Conservation (phyloP, 2,888 invertebrate species). For the Adelognathus sp. region DNA sequence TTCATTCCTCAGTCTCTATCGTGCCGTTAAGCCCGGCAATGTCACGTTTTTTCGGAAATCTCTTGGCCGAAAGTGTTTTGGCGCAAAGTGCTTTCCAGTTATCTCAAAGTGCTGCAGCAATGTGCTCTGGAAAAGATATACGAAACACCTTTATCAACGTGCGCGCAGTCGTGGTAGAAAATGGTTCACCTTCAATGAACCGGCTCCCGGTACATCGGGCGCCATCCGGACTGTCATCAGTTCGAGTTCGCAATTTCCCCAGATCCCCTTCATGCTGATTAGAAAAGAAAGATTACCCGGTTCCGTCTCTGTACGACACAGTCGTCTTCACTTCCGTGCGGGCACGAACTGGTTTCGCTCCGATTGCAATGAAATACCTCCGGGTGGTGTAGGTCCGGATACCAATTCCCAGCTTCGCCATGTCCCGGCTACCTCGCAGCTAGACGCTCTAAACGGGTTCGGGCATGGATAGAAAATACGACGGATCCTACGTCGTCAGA, state of each 20-base stretch:
- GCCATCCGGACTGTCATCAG: neutral
- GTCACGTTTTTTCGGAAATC: too few species aligned
- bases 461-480: constrained; percentile 3
- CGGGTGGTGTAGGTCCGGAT: neutral
- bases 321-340: neutral
- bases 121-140: neutral
- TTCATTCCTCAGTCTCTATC: too few species aligned
- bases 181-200: neutral
- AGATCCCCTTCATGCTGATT: neutral
- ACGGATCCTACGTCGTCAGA: neutral
- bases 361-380: neutral
- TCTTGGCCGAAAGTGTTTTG: too few species aligned
- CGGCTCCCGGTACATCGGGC: neutral
- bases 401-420: neutral
- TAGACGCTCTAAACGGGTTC: constrained; percentile 1
- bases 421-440: neutral
- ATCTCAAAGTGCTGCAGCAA: neutral
- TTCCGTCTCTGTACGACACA: neutral
- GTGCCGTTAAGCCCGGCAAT: too few species aligned
- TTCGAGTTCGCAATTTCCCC: neutral
- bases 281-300: neutral
- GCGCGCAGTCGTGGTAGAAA: neutral
- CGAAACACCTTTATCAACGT: too few species aligned
- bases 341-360: neutral
- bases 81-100: neutral